Conservation (phyloP, 2,113 vertebrate species). For the Oreochromis niloticus region DNA sequence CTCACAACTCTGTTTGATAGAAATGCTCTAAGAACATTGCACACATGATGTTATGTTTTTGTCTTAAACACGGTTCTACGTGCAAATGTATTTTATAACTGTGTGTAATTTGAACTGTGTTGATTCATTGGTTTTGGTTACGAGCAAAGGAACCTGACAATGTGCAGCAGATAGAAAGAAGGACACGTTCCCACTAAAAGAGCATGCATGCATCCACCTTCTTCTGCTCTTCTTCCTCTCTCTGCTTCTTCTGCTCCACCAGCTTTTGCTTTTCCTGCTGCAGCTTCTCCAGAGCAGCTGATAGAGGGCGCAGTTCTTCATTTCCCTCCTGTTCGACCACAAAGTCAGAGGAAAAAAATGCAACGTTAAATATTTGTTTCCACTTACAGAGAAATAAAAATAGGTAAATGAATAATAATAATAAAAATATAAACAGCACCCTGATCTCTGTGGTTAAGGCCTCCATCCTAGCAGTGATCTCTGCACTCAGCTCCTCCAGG, state of each 20-base stretch:
- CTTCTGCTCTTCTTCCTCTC: constrained; percentile 65
- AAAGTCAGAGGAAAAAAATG: background rate
- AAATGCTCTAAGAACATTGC: too few species aligned
- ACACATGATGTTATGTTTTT: too few species aligned
- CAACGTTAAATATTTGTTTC: background rate
- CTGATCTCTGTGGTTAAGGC: constrained; percentile 77
- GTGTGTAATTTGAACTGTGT: too few species aligned
- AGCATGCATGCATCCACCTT: constrained; percentile 38
- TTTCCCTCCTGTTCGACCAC: constrained; percentile 77
- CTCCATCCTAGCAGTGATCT: constrained; percentile 83
- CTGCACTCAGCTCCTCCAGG: constrained; percentile 84
- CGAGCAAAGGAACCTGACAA: too few species aligned
- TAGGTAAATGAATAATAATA: too few species aligned
- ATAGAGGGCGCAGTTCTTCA: constrained; percentile 85
- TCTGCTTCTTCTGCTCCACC: constrained; percentile 70
- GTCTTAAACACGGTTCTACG: too few species aligned
- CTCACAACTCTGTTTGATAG: background rate
- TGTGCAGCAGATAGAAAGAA: too few species aligned
- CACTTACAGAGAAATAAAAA: too few species aligned
- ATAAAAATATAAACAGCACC: constrained; percentile 8
- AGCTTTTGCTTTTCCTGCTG: constrained; percentile 88
- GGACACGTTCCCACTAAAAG: too few species aligned
- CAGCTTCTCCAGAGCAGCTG: constrained; percentile 79
- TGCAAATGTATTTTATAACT: too few species aligned
- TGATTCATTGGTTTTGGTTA: too few species aligned